A percentile compares a stretch with the other conserved stretches of the same genome.
These are phyloP conservation scores for Florisuga fusca DNA, from an alignment of 2,797 vertebrate species.

Conservation along the genomic window DNA sequence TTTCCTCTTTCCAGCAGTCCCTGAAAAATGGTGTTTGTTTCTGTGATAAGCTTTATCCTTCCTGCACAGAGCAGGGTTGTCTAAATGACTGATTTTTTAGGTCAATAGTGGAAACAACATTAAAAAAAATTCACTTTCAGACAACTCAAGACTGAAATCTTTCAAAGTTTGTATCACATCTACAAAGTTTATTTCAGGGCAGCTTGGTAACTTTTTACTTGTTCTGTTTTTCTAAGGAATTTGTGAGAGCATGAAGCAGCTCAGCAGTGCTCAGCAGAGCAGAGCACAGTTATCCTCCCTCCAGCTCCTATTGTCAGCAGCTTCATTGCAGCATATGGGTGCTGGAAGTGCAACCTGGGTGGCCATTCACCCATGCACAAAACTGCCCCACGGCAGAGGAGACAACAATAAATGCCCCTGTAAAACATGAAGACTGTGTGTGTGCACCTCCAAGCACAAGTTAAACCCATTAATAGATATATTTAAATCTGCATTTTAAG, in stretches of 20 bases:
- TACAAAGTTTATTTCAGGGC: not conserved
- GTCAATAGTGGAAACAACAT: constrained; percentile 24
- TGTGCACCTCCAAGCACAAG: not conserved
- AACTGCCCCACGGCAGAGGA: not conserved
- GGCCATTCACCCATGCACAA: not conserved
- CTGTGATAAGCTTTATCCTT: constrained; percentile 62
- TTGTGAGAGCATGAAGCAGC: not conserved
- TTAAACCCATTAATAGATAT: not conserved
- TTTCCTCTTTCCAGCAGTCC: not conserved
- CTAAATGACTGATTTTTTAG: constrained; percentile 44
- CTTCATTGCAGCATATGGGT: fast-evolving
- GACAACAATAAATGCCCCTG: not conserved
- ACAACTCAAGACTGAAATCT: not conserved
- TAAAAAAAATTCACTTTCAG: not conserved
- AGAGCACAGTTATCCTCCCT: not conserved
- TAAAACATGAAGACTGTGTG: not conserved
- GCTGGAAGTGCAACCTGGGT: not conserved
- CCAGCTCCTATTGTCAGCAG: fast-evolving
- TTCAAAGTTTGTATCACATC: not conserved
- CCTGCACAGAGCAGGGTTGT: not conserved
- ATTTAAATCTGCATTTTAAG: not conserved
- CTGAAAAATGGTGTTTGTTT: constrained; percentile 7
- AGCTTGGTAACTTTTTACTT: not conserved
- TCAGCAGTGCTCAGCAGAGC: not conserved
- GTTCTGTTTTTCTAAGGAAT: not conserved